phyloP scores from a whole-genome alignment of 2,888 invertebrate species.

The Nomada ferruginata region DNA sequence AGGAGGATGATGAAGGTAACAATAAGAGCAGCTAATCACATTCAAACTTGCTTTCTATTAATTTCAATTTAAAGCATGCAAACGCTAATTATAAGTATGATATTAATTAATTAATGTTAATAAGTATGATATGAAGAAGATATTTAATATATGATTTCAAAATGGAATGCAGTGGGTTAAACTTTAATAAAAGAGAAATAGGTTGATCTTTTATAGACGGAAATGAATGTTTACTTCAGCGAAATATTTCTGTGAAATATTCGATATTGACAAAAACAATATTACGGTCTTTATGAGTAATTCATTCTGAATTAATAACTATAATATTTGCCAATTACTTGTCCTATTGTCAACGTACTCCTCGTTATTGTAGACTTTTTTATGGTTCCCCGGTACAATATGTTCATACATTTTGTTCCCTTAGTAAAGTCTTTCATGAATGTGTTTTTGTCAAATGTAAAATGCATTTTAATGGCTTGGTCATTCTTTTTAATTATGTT shows the following conservation, averaged over 20 bases:
- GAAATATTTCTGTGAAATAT: neutral
- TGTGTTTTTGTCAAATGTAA: too few relatives aligned
- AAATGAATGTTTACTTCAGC: too few relatives aligned
- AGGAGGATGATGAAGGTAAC: constrained; percentile 77
- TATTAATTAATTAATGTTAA: constrained; percentile 9
- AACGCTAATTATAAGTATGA: constrained; percentile 61
- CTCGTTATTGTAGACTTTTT: too few relatives aligned
- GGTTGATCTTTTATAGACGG: too few relatives aligned
- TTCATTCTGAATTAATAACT: neutral
- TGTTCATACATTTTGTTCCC: too few relatives aligned
- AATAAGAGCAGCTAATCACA: constrained; percentile 29
- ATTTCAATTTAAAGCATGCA: constrained; percentile 41
- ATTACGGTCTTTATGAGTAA: neutral
- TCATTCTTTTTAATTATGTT: too few relatives aligned
- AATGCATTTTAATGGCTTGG: too few relatives aligned
- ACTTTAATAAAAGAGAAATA: neutral
- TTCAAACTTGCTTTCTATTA: constrained; percentile 42
- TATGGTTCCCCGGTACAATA: too few relatives aligned
- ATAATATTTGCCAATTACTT: neutral
- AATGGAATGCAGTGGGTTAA: constrained; percentile 6
- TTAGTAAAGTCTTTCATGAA: too few relatives aligned
- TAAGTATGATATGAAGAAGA: too few relatives aligned
- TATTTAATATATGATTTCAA: too few relatives aligned
- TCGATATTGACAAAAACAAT: neutral
- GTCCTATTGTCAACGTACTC: neutral